A percentile compares a stretch with the other conserved stretches of the same genome.
Conservation (phyloP, 2,888 invertebrate genomes). For the Epsilonema sp. region DNA sequence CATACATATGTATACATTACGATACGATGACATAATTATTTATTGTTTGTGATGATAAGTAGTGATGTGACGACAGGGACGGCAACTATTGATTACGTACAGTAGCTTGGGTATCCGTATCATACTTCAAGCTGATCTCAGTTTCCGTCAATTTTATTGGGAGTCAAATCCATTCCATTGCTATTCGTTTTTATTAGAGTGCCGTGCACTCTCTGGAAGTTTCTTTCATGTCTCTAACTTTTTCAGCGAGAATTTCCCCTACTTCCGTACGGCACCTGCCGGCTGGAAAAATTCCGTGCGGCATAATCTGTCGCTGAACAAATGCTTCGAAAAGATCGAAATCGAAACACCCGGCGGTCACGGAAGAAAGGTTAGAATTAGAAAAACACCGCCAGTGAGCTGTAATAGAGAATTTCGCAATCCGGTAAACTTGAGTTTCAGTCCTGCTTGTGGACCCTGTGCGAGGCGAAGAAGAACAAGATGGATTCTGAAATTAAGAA, state of each 20-base stretch:
- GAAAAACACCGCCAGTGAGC: background rate
- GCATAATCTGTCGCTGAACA: constrained; percentile 87
- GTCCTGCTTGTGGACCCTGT: constrained; percentile 78
- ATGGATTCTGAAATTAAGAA: constrained; percentile 97
- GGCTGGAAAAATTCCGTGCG: constrained; percentile 98
- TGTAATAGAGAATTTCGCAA: background rate
- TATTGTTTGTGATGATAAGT: background rate
- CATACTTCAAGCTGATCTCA: no score
- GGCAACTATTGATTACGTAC: background rate
- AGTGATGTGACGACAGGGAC: background rate
- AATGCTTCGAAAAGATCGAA: constrained; percentile 94
- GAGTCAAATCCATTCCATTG: no score
- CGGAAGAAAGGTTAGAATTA: constrained; percentile 39
- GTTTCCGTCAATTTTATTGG: no score
- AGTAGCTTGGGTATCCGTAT: no score
- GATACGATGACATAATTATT: no score
- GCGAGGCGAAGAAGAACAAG: constrained; percentile 75
- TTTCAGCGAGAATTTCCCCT: constrained; percentile 84
- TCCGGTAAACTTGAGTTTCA: no score
- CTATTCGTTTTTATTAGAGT: no score
- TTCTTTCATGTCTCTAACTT: no score
- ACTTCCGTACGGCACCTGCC: constrained; percentile 89
- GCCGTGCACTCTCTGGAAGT: no score
- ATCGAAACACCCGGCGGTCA: constrained; percentile 49
- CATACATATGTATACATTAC: background rate